These are phyloP conservation scores for Oligia fasciuncula DNA, from an alignment of 2,888 invertebrate species.

Conservation along the genomic window DNA sequence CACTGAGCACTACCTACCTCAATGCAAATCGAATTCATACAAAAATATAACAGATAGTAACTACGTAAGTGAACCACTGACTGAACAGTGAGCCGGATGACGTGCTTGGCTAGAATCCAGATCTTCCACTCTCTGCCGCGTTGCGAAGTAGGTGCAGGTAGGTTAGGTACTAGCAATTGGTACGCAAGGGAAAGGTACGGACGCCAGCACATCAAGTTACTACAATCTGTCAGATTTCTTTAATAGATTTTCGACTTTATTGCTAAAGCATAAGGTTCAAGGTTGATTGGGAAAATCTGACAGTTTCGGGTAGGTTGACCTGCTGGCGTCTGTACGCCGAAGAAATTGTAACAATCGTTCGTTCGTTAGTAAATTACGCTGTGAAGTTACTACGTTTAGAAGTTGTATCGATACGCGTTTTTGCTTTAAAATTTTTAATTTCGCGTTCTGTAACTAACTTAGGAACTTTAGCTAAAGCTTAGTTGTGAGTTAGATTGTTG, in stretches of 20 bases:
- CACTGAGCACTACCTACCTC: conserved; percentile 39
- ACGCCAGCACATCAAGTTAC: too few species aligned
- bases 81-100: conserved; percentile 38
- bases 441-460: not conserved
- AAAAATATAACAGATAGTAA: conserved; percentile 29
- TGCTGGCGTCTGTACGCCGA: too few species aligned
- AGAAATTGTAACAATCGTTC: conserved; percentile 48
- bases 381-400: not conserved
- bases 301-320: too few species aligned
- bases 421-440: not conserved
- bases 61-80: too few species aligned
- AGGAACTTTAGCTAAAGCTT: not conserved
- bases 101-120: conserved; percentile 51
- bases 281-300: too few species aligned
- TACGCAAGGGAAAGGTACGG: conserved; percentile 51
- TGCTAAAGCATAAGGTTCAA: too few species aligned
- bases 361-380: conserved; percentile 11
- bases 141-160: conserved; percentile 36
- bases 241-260: too few species aligned
- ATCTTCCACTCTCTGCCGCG: conserved; percentile 46
- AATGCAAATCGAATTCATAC: conserved; percentile 31
- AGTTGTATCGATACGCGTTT: not conserved
- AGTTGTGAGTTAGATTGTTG: not conserved
- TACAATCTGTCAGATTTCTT: too few species aligned
- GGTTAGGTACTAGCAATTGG: conserved; percentile 33